Evolutionary conservation across 2,888 invertebrate genomes (phyloP).

Genomic region (Ochropacha duplaris): DNA sequence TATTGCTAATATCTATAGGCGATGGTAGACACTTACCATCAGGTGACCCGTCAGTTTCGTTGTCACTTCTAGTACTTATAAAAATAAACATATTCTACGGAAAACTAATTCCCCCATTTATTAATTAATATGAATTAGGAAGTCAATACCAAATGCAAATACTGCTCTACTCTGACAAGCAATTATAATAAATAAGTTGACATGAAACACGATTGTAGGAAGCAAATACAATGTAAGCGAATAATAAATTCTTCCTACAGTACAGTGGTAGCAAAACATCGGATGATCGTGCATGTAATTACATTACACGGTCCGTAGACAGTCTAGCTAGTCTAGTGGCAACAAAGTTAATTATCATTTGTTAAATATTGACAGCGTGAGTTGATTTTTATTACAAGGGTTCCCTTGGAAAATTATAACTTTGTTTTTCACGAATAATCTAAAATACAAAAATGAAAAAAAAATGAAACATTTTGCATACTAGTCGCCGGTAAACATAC

Average conservation of each 20-base stretch:
- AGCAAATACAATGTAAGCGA: neutral
- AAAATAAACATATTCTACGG: too few relatives aligned
- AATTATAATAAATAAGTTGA: neutral
- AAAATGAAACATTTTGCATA: too few relatives aligned
- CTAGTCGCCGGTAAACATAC: too few relatives aligned
- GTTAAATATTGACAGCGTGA: constrained; percentile 12
- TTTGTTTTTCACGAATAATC: too few relatives aligned
- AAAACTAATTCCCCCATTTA: too few relatives aligned
- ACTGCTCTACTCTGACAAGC: neutral
- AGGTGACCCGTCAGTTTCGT: too few relatives aligned
- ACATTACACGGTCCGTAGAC: constrained; percentile 8
- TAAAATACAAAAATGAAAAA: too few relatives aligned
- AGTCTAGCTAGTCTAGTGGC: constrained; percentile 11
- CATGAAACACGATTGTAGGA: neutral
- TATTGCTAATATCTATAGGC: too few relatives aligned
- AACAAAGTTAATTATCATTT: constrained; percentile 19
- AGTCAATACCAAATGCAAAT: neutral
- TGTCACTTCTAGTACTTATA: too few relatives aligned
- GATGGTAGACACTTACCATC: too few relatives aligned
- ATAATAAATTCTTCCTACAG: neutral
- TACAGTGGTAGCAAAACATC: constrained; percentile 8
- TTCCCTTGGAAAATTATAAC: neutral
- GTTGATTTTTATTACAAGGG: neutral
- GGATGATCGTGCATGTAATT: constrained; percentile 13
- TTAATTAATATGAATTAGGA: neutral